phyloP scores from a whole-genome alignment of 2,797 vertebrate species.

The Anguilla anguilla region DNA sequence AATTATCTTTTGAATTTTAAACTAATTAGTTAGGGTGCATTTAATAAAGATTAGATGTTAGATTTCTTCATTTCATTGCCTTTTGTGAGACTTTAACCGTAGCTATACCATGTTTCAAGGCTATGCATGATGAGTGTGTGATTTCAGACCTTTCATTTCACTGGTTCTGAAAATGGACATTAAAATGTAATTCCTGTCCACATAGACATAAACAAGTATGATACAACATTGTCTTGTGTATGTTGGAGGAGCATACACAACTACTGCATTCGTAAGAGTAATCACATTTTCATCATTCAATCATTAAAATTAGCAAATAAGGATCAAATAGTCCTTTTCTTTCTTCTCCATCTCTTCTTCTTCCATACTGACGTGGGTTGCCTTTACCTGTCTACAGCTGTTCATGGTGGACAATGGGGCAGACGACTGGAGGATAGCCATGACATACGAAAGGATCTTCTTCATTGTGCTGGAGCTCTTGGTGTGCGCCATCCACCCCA shows the following conservation, averaged over 20 bases:
- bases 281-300: background rate
- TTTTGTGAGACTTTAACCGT: slow-evolving; percentile 3
- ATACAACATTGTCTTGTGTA: background rate
- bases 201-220: background rate
- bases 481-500: slow-evolving; percentile 92
- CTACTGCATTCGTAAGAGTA: background rate
- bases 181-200: background rate
- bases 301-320: background rate
- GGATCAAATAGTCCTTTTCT: background rate
- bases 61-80: background rate
- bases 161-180: slow-evolving; percentile 4
- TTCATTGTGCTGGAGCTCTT: slow-evolving; percentile 91
- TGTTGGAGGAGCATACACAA: background rate
- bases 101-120: background rate
- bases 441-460: slow-evolving; percentile 91
- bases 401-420: slow-evolving; percentile 97
- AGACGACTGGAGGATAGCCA: slow-evolving; percentile 94
- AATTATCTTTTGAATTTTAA: slow-evolving; percentile 25
- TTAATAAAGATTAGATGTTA: slow-evolving; percentile 3
- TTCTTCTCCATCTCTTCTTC: background rate
- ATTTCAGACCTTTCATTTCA: background rate
- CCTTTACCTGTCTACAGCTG: slow-evolving; percentile 72
- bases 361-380: background rate
- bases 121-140: background rate
- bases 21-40: slow-evolving; percentile 18